Percentiles rank a stretch among this genome's conserved stretches.
Evolutionary conservation across 2,888 invertebrate genomes (phyloP).

Genomic region (Cyrtodaria siliqua): DNA sequence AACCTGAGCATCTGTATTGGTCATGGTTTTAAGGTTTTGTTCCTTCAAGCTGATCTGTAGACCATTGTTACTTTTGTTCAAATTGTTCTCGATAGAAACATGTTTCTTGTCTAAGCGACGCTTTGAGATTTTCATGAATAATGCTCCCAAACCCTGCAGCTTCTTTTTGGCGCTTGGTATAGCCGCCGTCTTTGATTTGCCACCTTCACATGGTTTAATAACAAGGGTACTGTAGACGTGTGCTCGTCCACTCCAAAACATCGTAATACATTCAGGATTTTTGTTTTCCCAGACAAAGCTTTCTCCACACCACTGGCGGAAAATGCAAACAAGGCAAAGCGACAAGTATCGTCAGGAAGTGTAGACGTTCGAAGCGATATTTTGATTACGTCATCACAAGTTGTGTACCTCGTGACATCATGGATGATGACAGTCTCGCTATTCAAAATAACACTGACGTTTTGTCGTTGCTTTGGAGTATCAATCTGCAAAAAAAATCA

Average conservation of each 20-base stretch:
- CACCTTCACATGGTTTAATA: neutral
- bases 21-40: too few relatives aligned
- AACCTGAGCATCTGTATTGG: too few relatives aligned
- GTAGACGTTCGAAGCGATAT: constrained; percentile 6
- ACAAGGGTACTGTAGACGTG: neutral
- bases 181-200: constrained; percentile 31
- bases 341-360: neutral
- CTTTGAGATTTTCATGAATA: constrained; percentile 1
- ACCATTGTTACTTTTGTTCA: too few relatives aligned
- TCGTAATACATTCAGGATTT: constrained; percentile 21
- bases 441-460: too few relatives aligned
- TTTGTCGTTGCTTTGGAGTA: too few relatives aligned
- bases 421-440: too few relatives aligned
- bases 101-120: too few relatives aligned
- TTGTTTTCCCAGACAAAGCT: constrained; percentile 15
- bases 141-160: constrained; percentile 11
- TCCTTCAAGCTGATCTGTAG: too few relatives aligned
- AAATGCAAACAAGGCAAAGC: constrained; percentile 4
- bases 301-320: neutral
- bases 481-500: too few relatives aligned
- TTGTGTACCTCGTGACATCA: constrained; percentile 24
- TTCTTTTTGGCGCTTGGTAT: constrained; percentile 19
- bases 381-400: constrained; percentile 38
- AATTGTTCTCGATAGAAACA: too few relatives aligned
- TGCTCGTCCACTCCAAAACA: constrained; percentile 11